Evolutionary conservation across 2,797 vertebrate species (phyloP), one percentile per base, ranked within the genome.

Genomic region (Lepilemur ruficaudatus): DNA sequence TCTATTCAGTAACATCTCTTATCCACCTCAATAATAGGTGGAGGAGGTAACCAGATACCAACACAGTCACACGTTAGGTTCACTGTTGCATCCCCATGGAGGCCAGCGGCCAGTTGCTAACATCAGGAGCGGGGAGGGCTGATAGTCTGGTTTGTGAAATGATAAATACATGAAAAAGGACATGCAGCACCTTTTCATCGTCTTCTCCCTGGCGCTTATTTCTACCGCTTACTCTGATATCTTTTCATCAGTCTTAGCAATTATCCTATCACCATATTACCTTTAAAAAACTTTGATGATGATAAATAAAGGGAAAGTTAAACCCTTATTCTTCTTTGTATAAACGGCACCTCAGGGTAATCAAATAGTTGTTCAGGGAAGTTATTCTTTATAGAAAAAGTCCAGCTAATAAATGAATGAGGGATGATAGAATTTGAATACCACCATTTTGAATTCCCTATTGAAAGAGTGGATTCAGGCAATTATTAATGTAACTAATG

Each of bases 381-480:
- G 50, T 88, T 96, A 86, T 5, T 86, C n/a, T 91, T 94, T 80
- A 86, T 13, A 82, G 57, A 67, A 55, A 91, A 76, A 70, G 9
- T 3, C 76, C 35, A 91, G 48, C 50, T 84, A 79, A 76, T 79
- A 72, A 89, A 22, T 86, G 59, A 94, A 59, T 75, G 50, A 94
- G 28, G 38, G 28, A n/a, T 59, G 70, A 92, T 23, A 89, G 38
- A 52, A 79, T 70, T 69, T 65, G 23, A 93, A 67, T 35, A 18
- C 7, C 12, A 79, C 41, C 38, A 59, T 73, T 85, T 52, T 61
- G 28, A 1, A 82, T 91, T 79, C 22, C 18, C 15, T 63, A 10
- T 43, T 86, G 32, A 92, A 84, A 70, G 50, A 88, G 82, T 28
- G 38, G 41, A 70, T 41, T 7, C 3, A 70, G 35, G 23, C 23